Conservation (phyloP, 2,797 vertebrate species). For the Heliangelus exortis region DNA sequence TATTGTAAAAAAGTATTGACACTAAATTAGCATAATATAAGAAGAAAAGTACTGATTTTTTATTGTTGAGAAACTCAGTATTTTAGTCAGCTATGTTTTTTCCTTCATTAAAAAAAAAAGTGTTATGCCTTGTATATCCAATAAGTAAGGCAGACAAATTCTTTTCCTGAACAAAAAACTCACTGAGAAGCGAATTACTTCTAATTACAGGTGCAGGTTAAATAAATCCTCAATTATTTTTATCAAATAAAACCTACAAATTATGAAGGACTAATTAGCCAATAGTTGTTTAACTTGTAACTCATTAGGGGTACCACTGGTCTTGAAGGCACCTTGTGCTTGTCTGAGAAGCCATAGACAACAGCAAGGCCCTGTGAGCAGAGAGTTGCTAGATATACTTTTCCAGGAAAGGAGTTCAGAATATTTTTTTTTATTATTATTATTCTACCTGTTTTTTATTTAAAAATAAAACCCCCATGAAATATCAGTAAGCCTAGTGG, state of each 20-base stretch:
- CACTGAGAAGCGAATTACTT: not conserved
- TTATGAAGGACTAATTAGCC: not conserved
- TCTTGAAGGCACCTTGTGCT: not conserved
- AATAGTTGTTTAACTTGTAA: not conserved
- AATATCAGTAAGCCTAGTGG: not conserved
- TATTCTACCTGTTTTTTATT: not conserved
- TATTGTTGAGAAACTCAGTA: not conserved
- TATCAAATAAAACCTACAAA: not conserved
- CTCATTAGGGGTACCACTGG: not conserved
- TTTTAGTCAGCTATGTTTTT: not conserved
- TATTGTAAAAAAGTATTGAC: not conserved
- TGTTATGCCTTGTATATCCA: not conserved
- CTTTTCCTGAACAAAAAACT: not conserved
- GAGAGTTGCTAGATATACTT: not conserved
- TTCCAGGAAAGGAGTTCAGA: not conserved
- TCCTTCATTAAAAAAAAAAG: not conserved
- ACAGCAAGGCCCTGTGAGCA: not conserved
- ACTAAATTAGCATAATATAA: not conserved
- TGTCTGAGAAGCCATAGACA: not conserved
- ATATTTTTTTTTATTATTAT: too few species aligned
- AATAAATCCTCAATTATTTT: slow-evolving; percentile 3
- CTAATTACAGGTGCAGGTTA: not conserved
- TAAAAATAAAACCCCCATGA: not conserved
- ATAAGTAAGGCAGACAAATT: not conserved
- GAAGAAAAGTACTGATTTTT: not conserved